A percentile compares a stretch with the other conserved stretches of the same genome.
Evolutionary conservation across 1,140 invertebrate species (phyloP).

Genomic region (Bombus haemorrhoidalis): DNA sequence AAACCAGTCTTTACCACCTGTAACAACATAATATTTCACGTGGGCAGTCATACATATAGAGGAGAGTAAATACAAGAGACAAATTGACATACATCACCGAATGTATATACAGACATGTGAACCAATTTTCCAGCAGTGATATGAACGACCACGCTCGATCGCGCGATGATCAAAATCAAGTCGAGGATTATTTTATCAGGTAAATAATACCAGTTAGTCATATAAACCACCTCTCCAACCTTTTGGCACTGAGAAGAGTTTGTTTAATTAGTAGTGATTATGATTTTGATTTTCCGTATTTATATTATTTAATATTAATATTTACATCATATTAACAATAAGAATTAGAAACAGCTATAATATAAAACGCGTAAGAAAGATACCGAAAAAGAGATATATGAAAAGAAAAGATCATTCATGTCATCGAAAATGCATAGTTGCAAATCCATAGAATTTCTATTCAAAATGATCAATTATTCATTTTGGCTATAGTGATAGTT

Average conservation of each 20-base stretch:
- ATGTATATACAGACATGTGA: conserved; percentile 64
- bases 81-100: conserved; percentile 62
- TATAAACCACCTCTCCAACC: conserved; percentile 65
- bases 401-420: too few species aligned
- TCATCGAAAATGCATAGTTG: too few species aligned
- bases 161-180: conserved; percentile 65
- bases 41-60: not conserved
- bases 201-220: conserved; percentile 69
- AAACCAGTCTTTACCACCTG: conserved; percentile 66
- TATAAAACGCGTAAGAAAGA: too few species aligned
- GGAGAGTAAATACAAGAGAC: not conserved
- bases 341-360: too few species aligned
- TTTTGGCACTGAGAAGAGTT: conserved; percentile 59
- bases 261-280: too few species aligned
- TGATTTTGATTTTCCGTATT: too few species aligned
- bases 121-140: conserved; percentile 69
- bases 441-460: too few species aligned
- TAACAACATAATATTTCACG: not conserved
- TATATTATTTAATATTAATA: not conserved
- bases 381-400: too few species aligned
- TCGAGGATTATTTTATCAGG: conserved; percentile 50
- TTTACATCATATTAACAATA: too few species aligned
- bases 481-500: too few species aligned
- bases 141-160: conserved; percentile 56
- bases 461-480: too few species aligned